Evolutionary conservation across 2,113 vertebrate species (phyloP).

Genomic region (Lipotes vexillifer): DNA sequence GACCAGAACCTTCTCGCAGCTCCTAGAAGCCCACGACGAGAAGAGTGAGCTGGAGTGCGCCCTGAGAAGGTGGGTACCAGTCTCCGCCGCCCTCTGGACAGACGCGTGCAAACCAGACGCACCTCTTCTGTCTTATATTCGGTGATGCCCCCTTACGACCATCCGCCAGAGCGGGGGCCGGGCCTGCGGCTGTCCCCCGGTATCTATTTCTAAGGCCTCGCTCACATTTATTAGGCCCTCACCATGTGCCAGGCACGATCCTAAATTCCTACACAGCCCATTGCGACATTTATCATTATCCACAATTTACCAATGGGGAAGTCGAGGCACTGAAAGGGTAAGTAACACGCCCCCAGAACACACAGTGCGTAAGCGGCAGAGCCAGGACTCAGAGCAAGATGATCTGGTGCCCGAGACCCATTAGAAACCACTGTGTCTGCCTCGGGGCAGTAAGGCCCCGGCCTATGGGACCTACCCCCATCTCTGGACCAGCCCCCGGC

Average conservation of each 20-base stretch:
- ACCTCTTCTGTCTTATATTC: not conserved
- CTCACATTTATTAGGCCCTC: not conserved
- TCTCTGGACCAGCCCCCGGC: not conserved
- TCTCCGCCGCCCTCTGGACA: not conserved
- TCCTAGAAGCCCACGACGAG: slow-evolving; percentile 90
- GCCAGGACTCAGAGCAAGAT: not conserved
- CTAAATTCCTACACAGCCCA: not conserved
- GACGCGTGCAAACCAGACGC: not conserved
- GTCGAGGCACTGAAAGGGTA: not conserved
- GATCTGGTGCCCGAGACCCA: not conserved
- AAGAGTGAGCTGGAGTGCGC: slow-evolving; percentile 88
- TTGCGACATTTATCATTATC: not conserved
- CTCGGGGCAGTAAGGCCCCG: not conserved
- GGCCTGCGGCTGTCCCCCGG: accelerated
- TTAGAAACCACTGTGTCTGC: not conserved
- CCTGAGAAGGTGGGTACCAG: slow-evolving; percentile 83
- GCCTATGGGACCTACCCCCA: not conserved
- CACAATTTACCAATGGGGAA: not conserved
- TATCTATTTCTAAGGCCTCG: not conserved
- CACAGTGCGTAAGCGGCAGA: not conserved
- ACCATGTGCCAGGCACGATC: not conserved
- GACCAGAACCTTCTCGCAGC: slow-evolving; percentile 87
- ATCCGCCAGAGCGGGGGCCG: accelerated
- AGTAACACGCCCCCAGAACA: not conserved
- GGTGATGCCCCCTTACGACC: accelerated